These are phyloP conservation scores for Hoplias malabaricus DNA, from an alignment of 2,113 vertebrate genomes.

Conservation along the genomic window DNA sequence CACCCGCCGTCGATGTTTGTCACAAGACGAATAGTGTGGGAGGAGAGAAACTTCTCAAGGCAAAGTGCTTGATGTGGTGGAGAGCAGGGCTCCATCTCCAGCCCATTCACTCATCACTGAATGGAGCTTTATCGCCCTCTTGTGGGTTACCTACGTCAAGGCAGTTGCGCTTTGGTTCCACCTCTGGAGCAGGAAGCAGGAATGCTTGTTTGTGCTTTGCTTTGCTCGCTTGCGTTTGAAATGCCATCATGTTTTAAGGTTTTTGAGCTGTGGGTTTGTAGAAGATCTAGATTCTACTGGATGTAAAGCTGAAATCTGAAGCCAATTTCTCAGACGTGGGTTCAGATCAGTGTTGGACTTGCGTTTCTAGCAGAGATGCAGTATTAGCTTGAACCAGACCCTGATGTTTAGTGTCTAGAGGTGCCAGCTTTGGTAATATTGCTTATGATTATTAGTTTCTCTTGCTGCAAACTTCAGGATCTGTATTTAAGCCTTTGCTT, in stretches of 20 bases:
- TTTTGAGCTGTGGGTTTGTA: no score
- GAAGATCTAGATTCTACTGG: no score
- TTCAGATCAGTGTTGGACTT: background rate
- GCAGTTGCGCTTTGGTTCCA: background rate
- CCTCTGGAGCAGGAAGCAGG: no score
- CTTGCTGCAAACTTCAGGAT: background rate
- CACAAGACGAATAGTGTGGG: slow-evolving; percentile 7
- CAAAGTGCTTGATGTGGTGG: background rate
- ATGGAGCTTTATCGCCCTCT: slow-evolving; percentile 41
- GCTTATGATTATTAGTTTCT: background rate
- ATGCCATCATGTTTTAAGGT: no score
- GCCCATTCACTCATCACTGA: background rate
- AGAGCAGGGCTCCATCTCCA: background rate
- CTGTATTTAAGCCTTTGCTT: background rate
- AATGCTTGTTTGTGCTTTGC: no score
- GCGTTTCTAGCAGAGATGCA: background rate
- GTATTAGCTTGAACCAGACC: no score
- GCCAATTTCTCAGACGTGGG: no score
- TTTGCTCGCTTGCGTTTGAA: background rate
- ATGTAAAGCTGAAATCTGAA: no score
- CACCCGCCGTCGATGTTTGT: slow-evolving; percentile 15
- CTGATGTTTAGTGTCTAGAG: no score
- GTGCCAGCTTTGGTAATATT: background rate
- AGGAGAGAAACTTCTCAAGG: background rate
- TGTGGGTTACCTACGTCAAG: slow-evolving; percentile 32